Evolutionary conservation across 2,888 invertebrate species (phyloP).

Genomic region (Xanthia togata): DNA sequence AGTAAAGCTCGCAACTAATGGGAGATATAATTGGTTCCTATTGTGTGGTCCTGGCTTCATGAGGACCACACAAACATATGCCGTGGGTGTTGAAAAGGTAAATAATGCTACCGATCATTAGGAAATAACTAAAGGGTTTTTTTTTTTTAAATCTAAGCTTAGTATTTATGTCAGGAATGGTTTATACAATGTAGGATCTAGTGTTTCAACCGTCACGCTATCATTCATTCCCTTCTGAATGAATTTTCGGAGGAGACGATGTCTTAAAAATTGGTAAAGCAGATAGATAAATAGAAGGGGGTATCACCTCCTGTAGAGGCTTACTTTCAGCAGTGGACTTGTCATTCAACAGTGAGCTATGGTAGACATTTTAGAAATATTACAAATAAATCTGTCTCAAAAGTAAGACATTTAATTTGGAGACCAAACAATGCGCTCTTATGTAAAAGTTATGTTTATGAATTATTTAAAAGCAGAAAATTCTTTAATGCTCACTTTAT

Average conservation of each 20-base stretch:
- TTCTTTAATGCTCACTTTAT: constrained; percentile 21
- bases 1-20: constrained; percentile 55
- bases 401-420: background rate
- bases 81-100: constrained; percentile 7
- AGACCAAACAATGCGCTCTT: constrained; percentile 6
- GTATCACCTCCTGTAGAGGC: background rate
- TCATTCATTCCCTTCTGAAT: too few species aligned
- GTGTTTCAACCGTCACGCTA: too few species aligned
- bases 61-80: constrained; percentile 33
- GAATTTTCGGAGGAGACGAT: too few species aligned
- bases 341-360: background rate
- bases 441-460: constrained; percentile 25
- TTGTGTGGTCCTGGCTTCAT: constrained; percentile 36
- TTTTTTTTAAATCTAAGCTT: background rate
- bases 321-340: background rate
- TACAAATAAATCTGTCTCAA: background rate
- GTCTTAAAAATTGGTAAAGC: too few species aligned
- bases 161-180: background rate
- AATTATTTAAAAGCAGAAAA: constrained; percentile 21
- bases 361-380: background rate
- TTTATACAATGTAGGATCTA: background rate
- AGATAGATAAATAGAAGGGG: too few species aligned
- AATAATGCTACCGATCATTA: constrained; percentile 11
- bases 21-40: constrained; percentile 52
- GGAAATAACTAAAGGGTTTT: background rate